These are phyloP conservation scores for Oscheius sp. DNA, from an alignment of 2,888 invertebrate genomes.

Conservation along the genomic window DNA sequence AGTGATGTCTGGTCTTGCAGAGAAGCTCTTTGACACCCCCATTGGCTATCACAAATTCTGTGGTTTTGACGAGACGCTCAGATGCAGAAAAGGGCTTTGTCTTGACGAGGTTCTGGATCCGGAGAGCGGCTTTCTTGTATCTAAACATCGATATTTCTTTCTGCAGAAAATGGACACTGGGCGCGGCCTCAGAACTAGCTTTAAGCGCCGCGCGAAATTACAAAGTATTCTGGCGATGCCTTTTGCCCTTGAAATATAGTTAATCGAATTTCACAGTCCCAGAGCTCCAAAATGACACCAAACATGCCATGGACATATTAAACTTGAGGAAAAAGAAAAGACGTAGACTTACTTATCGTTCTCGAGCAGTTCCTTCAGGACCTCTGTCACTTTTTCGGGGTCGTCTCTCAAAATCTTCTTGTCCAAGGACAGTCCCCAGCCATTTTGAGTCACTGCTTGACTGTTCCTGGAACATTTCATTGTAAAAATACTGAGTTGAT, in stretches of 20 bases:
- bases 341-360: conserved; percentile 36
- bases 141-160: conserved; percentile 30
- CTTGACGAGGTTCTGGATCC: conserved; percentile 47
- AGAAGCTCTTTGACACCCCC: conserved; percentile 49
- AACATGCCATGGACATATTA: too few relatives aligned
- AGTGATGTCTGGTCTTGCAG: conserved; percentile 8
- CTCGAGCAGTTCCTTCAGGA: conserved; percentile 42
- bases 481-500: neutral
- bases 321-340: too few relatives aligned
- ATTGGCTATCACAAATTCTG: conserved; percentile 53
- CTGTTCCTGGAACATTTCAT: conserved; percentile 48
- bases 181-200: too few relatives aligned
- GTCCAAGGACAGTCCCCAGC: conserved; percentile 60
- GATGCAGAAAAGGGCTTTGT: conserved; percentile 51
- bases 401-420: conserved; percentile 42
- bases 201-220: too few relatives aligned
- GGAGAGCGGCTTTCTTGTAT: conserved; percentile 43
- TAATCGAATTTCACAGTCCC: too few relatives aligned
- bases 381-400: conserved; percentile 39
- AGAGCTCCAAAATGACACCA: too few relatives aligned
- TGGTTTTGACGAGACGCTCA: conserved; percentile 47
- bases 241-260: too few relatives aligned
- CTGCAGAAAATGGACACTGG: too few relatives aligned
- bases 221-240: too few relatives aligned
- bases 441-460: conserved; percentile 55